Percentiles rank a stretch among this genome's conserved stretches.
phyloP scores from a whole-genome alignment of 2,113 vertebrate species.

The Antechinus flavipes region DNA sequence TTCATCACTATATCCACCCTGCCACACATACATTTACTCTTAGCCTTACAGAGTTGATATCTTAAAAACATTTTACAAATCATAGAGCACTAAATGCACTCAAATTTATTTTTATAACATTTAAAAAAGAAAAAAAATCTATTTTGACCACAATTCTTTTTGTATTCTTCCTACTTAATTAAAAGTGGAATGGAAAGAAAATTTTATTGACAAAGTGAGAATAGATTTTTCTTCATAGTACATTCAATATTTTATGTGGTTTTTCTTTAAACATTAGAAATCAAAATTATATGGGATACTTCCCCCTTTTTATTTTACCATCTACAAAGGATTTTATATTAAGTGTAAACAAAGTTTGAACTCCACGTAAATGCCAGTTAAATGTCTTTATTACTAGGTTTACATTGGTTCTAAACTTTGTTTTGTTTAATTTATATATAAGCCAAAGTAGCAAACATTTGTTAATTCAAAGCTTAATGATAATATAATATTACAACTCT shows the following conservation, averaged over 20 bases:
- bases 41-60: not conserved
- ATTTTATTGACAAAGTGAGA: not conserved
- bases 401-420: not conserved
- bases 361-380: not conserved
- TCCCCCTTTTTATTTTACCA: not conserved
- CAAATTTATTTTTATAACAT: constrained; percentile 25
- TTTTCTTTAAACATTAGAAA: constrained; percentile 34
- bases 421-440: not conserved
- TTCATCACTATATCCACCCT: not conserved
- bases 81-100: not conserved
- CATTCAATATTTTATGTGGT: not conserved
- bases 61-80: not conserved
- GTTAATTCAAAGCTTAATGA: not conserved
- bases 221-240: constrained; percentile 26
- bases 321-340: not conserved
- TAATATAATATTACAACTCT: not conserved
- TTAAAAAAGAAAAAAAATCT: not conserved
- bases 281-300: constrained; percentile 22
- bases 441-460: not conserved
- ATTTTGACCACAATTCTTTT: constrained; percentile 34
- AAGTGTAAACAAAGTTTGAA: not conserved
- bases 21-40: not conserved
- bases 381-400: constrained; percentile 7
- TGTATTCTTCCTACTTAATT: constrained; percentile 10
- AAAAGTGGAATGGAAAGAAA: not conserved